Base-by-base conservation (phyloP, 2,113 vertebrate genomes). In the Epinephelus lanceolatus region DNA sequence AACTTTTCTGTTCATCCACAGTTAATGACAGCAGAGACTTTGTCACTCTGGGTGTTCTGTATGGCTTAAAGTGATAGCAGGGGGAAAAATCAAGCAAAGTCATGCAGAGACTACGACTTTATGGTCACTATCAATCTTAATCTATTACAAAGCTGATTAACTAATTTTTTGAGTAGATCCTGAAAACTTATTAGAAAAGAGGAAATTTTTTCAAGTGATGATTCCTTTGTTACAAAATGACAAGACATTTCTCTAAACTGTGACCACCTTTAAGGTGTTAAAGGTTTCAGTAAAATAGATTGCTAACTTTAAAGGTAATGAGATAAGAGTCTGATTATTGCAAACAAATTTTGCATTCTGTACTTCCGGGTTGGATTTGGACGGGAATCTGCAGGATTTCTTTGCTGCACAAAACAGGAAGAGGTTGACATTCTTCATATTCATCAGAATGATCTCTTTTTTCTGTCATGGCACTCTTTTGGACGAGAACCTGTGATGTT, bases 21-120 rank as follows among this genome's bases (percentile, higher is more conserved):
- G 73, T 59, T 78, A 69, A 71, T 71, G 73, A 75, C 61, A 56
- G 69, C 11, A 2, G 72, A 45, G 42, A 42, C 57, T 23, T 17
- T 19, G 55, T 80, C 62, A 7, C 52, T 67, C 47, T 13, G 69
- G 73, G 67, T 19, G 62, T 62, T 65, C 69, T 55, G 40, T 4
- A 6, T 66, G 65, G 23, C 52, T 19, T 76, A 19, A 0, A 80
- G 66, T 57, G 60, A 49, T 42, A 21, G 57, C 65, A 53, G 57
- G 37, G 49, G 63, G 69, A 40, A 45, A 72, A 67, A 49, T 61
- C 6, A 2, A 45, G 60, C 37, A 23, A 63, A 61, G 59, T 71
- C 75, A 13, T 21, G 15, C 56, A 33, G 51, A 62, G 71, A 69
- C 19, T 47, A 63, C 23, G 7, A 15, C 72, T n/a, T 67, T 45